These are phyloP conservation scores for rabbit (Oryctolagus cuniculus) DNA, from an alignment of 2,113 vertebrate species.

Conservation along the genomic window mOryCun1.1 NC_091435.1:101565501-101566000, in stretches of 20 bases:
- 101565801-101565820: neutral
- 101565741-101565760: neutral
- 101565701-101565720: neutral
- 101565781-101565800: neutral
- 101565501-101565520: too few relatives aligned
- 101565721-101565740: neutral
- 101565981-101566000: neutral
- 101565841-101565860: neutral
- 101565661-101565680: constrained; percentile 51
- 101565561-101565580: too few relatives aligned
- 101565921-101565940: neutral
- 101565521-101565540: too few relatives aligned
- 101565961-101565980: neutral
- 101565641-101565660: neutral
- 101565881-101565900: neutral
- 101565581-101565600: too few relatives aligned
- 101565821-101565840: neutral
- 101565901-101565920: neutral
- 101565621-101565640: too few relatives aligned
- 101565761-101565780: neutral
- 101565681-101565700: neutral
- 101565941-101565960: neutral
- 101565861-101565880: neutral
- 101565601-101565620: too few relatives aligned
- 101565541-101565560: too few relatives aligned